These are phyloP conservation scores for Smutsia gigantea DNA, from an alignment of 2,797 vertebrate genomes.

Conservation along the genomic window DNA sequence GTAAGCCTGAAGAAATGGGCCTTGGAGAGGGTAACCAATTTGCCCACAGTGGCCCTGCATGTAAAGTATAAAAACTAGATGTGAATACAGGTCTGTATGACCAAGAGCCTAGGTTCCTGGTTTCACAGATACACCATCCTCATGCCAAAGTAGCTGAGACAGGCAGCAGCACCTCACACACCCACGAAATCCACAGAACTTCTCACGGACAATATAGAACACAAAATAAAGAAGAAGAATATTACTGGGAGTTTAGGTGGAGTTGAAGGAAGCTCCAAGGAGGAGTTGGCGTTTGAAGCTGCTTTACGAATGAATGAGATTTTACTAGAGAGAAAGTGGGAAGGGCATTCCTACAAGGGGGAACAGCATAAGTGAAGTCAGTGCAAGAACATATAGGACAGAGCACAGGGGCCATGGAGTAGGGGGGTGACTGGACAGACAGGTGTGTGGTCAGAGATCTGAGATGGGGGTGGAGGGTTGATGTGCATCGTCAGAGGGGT, in stretches of 20 bases:
- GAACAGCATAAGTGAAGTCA: not conserved
- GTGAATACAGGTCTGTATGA: not conserved
- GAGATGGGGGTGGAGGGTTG: not conserved
- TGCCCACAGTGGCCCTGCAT: not conserved
- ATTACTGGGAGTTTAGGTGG: not conserved
- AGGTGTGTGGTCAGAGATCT: not conserved
- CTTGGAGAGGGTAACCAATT: not conserved
- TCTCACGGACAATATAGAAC: not conserved
- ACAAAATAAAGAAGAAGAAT: not conserved
- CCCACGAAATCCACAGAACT: not conserved
- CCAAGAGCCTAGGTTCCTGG: not conserved
- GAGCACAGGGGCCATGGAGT: not conserved
- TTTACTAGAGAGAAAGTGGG: not conserved
- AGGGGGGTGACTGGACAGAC: not conserved
- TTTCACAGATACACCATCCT: not conserved
- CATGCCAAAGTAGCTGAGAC: not conserved
- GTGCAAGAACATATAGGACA: not conserved
- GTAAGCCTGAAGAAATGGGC: not conserved
- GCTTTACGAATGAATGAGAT: conserved; percentile 15
- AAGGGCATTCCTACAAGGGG: not conserved
- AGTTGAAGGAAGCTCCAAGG: not conserved
- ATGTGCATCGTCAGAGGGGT: not conserved
- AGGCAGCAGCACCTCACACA: not conserved
- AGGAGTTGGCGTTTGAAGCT: not conserved
- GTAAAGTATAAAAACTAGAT: not conserved